Evolutionary conservation across 2,888 invertebrate genomes (phyloP).

Genomic region (Drosophila multiciliata): DNA sequence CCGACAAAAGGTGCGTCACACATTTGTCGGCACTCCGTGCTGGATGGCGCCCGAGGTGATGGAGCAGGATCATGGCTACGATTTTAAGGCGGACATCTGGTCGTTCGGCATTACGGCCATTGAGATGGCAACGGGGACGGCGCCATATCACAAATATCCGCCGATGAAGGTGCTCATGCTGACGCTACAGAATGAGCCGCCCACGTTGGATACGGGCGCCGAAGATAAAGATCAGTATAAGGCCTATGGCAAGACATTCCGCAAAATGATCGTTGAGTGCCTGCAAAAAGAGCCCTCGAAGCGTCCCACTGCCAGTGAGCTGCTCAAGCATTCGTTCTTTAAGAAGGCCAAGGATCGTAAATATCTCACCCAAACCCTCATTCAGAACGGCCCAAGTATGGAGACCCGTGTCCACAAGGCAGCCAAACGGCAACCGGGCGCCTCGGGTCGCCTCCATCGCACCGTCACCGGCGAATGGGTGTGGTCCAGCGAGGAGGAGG

Average conservation of each 20-base stretch:
- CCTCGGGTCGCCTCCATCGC: slow-evolving; percentile 93
- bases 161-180: slow-evolving; percentile 99
- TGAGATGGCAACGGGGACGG: slow-evolving; percentile 99
- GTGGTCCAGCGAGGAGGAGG: slow-evolving; percentile 98
- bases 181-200: slow-evolving; percentile 99
- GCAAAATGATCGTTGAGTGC: slow-evolving; percentile 98
- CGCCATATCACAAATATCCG: slow-evolving; percentile 99
- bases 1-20: slow-evolving; percentile 97
- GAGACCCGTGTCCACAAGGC: slow-evolving; percentile 96
- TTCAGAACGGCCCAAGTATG: slow-evolving; percentile 94
- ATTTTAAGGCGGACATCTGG: slow-evolving; percentile 95
- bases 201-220: slow-evolving; percentile 96
- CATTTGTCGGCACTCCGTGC: slow-evolving; percentile 99
- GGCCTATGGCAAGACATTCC: slow-evolving; percentile 97
- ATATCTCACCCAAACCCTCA: slow-evolving; percentile 93
- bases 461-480: slow-evolving; percentile 99
- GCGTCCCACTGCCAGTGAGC: slow-evolving; percentile 97
- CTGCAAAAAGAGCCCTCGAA: slow-evolving; percentile 97
- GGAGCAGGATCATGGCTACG: slow-evolving; percentile 99
- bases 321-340: slow-evolving; percentile 98
- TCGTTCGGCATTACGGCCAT: slow-evolving; percentile 96
- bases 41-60: slow-evolving; percentile 99
- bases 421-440: slow-evolving; percentile 92
- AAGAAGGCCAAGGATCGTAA: slow-evolving; percentile 98
- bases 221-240: slow-evolving; percentile 99